phyloP scores from a whole-genome alignment of 2,888 invertebrate species.

The Agonopterix alstromeriana region DNA sequence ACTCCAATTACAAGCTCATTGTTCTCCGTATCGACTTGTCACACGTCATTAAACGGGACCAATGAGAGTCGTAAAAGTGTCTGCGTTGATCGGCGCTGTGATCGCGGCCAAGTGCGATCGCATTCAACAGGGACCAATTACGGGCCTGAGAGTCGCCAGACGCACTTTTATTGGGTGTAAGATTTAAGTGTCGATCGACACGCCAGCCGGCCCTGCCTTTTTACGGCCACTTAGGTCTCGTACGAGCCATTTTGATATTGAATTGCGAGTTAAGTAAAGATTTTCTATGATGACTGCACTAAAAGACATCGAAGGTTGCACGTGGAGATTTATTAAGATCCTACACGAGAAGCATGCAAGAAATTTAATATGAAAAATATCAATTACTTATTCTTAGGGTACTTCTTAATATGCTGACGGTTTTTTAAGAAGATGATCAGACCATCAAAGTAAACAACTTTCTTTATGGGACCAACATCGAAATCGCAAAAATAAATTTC shows the following conservation, averaged over 20 bases:
- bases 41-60: constrained; percentile 69
- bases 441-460: no score
- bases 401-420: no score
- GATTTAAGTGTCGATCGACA: constrained; percentile 72
- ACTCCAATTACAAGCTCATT: constrained; percentile 66
- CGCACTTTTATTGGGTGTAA: constrained; percentile 74
- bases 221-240: constrained; percentile 55
- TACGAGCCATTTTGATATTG: constrained; percentile 14
- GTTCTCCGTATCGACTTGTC: constrained; percentile 56
- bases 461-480: no score
- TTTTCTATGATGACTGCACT: constrained; percentile 2
- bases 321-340: no score
- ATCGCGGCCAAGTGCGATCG: constrained; percentile 37
- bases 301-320: no score
- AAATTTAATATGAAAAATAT: no score
- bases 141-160: constrained; percentile 51
- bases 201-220: constrained; percentile 55
- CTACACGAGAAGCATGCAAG: no score
- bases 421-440: no score
- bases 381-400: no score
- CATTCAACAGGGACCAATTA: constrained; percentile 66
- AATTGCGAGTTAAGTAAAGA: constrained; percentile 7
- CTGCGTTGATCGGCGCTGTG: constrained; percentile 35
- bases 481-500: no score
- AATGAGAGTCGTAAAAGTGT: constrained; percentile 69